phyloP scores from a whole-genome alignment of 2,113 vertebrate genomes.

The Ameiurus melas region DNA sequence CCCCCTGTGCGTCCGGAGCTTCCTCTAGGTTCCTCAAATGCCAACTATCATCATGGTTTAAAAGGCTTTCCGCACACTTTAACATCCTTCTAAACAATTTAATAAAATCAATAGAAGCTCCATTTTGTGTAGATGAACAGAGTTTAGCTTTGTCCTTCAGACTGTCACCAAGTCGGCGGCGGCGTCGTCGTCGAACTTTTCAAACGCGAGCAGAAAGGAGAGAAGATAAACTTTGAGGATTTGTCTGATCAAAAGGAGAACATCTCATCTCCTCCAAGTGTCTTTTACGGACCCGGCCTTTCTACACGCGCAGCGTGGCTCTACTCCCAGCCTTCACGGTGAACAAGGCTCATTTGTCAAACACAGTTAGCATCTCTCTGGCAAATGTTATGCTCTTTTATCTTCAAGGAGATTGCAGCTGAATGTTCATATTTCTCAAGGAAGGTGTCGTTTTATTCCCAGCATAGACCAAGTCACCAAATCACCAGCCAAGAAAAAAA shows the following conservation, averaged over 20 bases:
- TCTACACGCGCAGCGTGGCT: conserved; percentile 28
- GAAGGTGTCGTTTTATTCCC: background rate
- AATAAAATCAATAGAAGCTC: background rate
- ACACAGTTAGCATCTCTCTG: conserved; percentile 40
- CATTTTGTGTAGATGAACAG: background rate
- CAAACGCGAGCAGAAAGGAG: conserved; percentile 5
- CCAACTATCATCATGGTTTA: background rate
- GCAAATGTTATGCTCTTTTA: conserved; percentile 46
- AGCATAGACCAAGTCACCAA: conserved; percentile 5
- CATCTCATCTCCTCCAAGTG: background rate
- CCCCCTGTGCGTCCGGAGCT: too few species aligned
- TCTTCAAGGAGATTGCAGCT: conserved; percentile 47
- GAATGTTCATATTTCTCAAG: conserved; percentile 43
- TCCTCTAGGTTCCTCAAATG: too few species aligned
- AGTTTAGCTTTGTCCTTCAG: conserved; percentile 21
- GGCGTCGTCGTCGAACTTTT: background rate
- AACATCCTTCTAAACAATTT: background rate
- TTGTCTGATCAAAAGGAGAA: conserved; percentile 39
- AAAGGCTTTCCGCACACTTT: background rate
- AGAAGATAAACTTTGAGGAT: conserved; percentile 18
- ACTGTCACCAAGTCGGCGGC: background rate
- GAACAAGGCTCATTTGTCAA: conserved; percentile 52
- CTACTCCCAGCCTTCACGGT: conserved; percentile 37
- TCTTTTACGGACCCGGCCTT: background rate
- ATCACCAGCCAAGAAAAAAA: conserved; percentile 33